Evolutionary conservation across 2,888 invertebrate genomes (phyloP).

Genomic region (Deladenus siricidicola): DNA sequence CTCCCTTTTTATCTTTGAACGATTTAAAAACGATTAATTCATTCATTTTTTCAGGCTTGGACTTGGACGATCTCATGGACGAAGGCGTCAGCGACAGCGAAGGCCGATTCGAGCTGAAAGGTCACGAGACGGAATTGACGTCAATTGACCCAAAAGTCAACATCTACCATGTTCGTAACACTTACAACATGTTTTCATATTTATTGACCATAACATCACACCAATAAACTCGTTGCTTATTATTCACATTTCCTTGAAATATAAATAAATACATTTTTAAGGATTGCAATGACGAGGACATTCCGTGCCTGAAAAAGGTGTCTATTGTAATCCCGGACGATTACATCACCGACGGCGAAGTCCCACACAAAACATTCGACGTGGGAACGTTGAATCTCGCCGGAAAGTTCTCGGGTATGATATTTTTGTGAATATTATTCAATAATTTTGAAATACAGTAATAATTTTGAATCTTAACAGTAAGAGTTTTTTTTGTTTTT

Average conservation of each 20-base stretch:
- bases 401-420: conserved; percentile 33
- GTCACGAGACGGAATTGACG: conserved; percentile 32
- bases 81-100: conserved; percentile 35
- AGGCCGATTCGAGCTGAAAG: conserved; percentile 38
- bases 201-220: no score
- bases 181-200: no score
- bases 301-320: conserved; percentile 39
- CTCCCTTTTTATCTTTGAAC: no score
- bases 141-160: conserved; percentile 32
- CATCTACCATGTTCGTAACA: conserved; percentile 21
- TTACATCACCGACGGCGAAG: conserved; percentile 34
- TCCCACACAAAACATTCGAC: conserved; percentile 42
- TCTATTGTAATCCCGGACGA: conserved; percentile 39
- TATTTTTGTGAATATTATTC: no score
- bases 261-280: conserved; percentile 7
- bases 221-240: no score
- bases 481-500: background rate
- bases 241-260: no score
- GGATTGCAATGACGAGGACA: conserved; percentile 23
- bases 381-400: conserved; percentile 42
- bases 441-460: no score
- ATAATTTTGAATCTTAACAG: no score
- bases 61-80: conserved; percentile 45
- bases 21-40: no score
- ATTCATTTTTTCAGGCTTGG: no score